Evolutionary conservation across 2,113 vertebrate genomes (phyloP), one percentile per base, ranked within the genome.

Genomic region (Oreotragus oreotragus): DNA sequence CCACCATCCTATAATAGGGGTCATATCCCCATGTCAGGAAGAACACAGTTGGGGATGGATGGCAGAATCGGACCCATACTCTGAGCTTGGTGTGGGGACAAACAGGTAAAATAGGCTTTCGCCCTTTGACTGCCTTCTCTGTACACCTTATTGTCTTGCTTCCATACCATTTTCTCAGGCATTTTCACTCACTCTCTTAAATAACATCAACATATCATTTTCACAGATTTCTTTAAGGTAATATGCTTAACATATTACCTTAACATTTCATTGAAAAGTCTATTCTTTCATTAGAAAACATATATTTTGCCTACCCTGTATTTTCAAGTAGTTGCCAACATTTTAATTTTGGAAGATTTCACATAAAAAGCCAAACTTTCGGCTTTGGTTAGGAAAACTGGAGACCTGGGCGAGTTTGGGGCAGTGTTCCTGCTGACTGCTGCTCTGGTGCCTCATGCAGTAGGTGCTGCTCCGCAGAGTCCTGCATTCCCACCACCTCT

Each of bases 311-410:
- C 39, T 4, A 83, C 9, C 9, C 19, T 55, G 17, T 25, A 21
- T 89, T 94, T 77, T 8, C 7, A 90, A 84, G 33, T 55, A 47
- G 3, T 84, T 79, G 55, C 13, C 13, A 45, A 77, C 11, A 49
- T 94, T 96, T 94, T 83, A 55, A 39, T 64, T 45, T 39, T 73
- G 77, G 33, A 36, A 27, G 23, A 51, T 66, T 87, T 95, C 53
- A 60, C 36, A 15, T 76, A 27, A 19, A n/a, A 80, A 55, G 51
- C n/a, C 7, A 4, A 14, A 19, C 30, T 77, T 84, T 11, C 45
- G 57, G 12, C 19, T 87, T 91, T 95, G 57, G 16, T 91, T 83
- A 27, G 89, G 92, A n/a, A 84, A 36, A 73, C 5, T 4, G 21
- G 23, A 94, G 10, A 55, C 27, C 21, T 2, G 2, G 21, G 7